These are phyloP conservation scores for Lasioglossum albipes DNA, from an alignment of 1,140 invertebrate genomes.

Conservation along the genomic window DNA sequence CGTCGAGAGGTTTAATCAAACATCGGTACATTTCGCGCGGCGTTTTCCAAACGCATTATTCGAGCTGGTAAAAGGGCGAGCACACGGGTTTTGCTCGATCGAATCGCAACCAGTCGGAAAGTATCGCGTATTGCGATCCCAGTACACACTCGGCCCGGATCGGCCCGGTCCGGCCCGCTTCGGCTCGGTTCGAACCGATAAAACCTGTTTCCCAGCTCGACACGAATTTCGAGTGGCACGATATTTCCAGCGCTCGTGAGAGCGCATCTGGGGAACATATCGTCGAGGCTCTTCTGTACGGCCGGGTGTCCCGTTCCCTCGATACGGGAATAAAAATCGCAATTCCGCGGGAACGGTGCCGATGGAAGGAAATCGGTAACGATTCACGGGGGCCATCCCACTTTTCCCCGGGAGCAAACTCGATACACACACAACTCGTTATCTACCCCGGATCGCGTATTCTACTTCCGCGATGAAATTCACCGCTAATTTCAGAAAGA, in stretches of 20 bases:
- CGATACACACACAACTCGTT: slow-evolving; percentile 26
- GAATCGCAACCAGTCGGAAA: not conserved
- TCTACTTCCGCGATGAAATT: slow-evolving; percentile 24
- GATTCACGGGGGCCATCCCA: not conserved
- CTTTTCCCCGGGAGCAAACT: not conserved
- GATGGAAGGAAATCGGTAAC: slow-evolving; percentile 22
- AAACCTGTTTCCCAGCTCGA: not conserved
- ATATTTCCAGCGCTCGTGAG: not conserved
- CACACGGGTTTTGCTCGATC: not conserved
- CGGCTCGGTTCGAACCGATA: not conserved
- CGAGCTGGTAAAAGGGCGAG: not conserved
- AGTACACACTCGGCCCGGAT: too few relatives aligned
- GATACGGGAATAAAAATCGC: not conserved
- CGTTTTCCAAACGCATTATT: not conserved
- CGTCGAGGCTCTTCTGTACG: not conserved
- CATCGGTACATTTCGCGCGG: not conserved
- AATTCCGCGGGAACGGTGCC: not conserved
- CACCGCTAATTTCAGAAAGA: slow-evolving; percentile 48
- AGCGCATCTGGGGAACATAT: not conserved
- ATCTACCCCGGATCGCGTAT: not conserved
- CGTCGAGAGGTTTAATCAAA: not conserved
- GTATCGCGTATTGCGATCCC: not conserved
- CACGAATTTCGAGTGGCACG: not conserved
- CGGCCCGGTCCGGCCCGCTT: too few relatives aligned
- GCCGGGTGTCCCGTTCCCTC: not conserved